A percentile compares a stretch with the other conserved stretches of the same genome.
These are phyloP conservation scores for Coptodon bakossiorum DNA, from an alignment of 2,113 vertebrate species.

Conservation along the genomic window DNA sequence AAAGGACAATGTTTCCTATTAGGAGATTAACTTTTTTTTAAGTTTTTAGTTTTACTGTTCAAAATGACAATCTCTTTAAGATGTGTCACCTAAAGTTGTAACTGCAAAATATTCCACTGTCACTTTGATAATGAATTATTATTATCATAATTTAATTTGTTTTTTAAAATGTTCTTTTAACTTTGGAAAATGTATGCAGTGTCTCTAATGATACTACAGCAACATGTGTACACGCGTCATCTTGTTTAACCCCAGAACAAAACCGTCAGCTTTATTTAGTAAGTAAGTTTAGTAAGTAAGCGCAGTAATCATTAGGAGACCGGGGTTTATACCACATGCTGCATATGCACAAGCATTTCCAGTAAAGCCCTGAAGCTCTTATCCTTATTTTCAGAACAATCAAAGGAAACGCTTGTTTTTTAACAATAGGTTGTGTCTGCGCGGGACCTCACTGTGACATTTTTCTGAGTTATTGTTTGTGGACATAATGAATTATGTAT, in stretches of 20 bases:
- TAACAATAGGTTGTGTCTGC: constrained; percentile 1
- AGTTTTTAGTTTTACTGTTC: not conserved
- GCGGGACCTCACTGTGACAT: not conserved
- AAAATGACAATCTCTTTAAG: not conserved
- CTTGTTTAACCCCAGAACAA: not conserved
- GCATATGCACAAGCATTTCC: not conserved
- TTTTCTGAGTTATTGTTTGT: constrained; percentile 22
- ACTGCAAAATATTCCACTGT: not conserved
- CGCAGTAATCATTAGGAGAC: not conserved
- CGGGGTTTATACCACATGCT: not conserved
- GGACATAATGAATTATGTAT: constrained; percentile 16
- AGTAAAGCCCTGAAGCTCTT: constrained; percentile 14
- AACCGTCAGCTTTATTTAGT: not conserved
- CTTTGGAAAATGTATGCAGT: not conserved
- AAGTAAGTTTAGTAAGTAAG: not conserved
- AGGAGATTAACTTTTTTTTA: not conserved
- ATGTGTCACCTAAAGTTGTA: not conserved
- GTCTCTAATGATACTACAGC: not conserved
- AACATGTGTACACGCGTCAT: not conserved
- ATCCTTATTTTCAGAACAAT: constrained; percentile 17
- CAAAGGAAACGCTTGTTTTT: constrained; percentile 34
- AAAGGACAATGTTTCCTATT: not conserved
- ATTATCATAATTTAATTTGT: not conserved
- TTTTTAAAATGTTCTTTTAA: not conserved
- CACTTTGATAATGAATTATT: not conserved